A percentile compares a stretch with the other conserved stretches of the same genome.
Evolutionary conservation across 1,140 invertebrate genomes (phyloP).

Genomic region (Eubasilissa regina): DNA sequence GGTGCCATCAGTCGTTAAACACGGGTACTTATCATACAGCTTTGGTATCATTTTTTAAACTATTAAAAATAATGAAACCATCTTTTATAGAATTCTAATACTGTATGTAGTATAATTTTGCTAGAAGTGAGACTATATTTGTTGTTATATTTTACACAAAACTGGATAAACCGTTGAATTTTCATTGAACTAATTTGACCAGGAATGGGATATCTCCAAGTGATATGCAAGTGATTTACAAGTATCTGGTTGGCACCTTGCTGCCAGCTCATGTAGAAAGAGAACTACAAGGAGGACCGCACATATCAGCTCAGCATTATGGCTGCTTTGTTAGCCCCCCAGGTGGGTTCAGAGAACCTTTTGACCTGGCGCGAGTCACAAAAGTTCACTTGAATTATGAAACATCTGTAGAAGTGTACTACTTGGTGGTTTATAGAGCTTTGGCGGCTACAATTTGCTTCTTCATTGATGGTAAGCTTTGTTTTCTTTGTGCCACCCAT

Average conservation of each 20-base stretch:
- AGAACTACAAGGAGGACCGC: conserved; percentile 77
- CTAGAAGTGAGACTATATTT: background rate
- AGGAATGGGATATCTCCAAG: conserved; percentile 86
- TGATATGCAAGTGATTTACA: conserved; percentile 85
- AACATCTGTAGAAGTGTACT: conserved; percentile 72
- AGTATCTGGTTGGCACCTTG: conserved; percentile 80
- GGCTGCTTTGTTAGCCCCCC: conserved; percentile 83
- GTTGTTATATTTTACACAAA: background rate
- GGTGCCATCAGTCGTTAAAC: too few species aligned
- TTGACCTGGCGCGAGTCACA: conserved; percentile 77
- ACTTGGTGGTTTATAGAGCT: conserved; percentile 80
- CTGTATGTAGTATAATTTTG: background rate
- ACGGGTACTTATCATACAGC: too few species aligned
- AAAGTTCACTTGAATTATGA: conserved; percentile 78
- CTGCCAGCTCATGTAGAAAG: conserved; percentile 79
- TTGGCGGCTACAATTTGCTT: conserved; percentile 82
- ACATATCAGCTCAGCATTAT: conserved; percentile 73
- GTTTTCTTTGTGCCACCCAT: too few species aligned
- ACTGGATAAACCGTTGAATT: background rate
- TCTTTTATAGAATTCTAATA: background rate
- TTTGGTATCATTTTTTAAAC: too few species aligned
- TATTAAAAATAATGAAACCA: too few species aligned
- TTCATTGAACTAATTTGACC: background rate
- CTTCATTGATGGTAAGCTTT: conserved; percentile 73
- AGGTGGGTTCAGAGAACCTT: conserved; percentile 75